phyloP scores from a whole-genome alignment of 2,113 vertebrate genomes.

The Chaetops frenatus region DNA sequence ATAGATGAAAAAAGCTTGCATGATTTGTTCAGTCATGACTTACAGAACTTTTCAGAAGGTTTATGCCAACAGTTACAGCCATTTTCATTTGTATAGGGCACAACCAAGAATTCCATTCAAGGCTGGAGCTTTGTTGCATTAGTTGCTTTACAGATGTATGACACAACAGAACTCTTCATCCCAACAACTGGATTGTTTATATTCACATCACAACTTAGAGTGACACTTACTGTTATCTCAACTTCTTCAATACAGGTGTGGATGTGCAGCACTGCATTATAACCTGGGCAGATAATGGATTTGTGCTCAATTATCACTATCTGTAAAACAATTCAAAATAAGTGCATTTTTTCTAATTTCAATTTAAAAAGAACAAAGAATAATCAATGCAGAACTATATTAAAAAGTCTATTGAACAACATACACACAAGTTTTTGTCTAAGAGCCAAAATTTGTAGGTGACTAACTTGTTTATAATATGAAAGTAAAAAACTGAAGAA shows the following conservation, averaged over 20 bases:
- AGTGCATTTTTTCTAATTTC: neutral
- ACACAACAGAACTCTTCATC: neutral
- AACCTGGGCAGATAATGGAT: slow-evolving; percentile 99
- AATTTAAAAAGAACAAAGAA: neutral
- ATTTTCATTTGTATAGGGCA: neutral
- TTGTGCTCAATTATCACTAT: slow-evolving; percentile 99
- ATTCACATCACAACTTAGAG: neutral
- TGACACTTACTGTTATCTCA: slow-evolving; percentile 90
- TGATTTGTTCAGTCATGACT: neutral
- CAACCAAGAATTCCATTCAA: neutral
- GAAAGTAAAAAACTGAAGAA: neutral
- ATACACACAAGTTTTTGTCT: neutral
- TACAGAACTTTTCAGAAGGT: neutral
- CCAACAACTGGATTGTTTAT: neutral
- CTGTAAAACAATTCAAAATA: slow-evolving; percentile 71
- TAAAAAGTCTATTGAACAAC: neutral
- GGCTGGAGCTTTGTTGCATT: neutral
- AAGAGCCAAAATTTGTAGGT: neutral
- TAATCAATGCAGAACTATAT: neutral
- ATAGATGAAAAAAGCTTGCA: neutral
- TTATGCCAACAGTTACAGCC: neutral
- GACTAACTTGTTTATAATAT: neutral
- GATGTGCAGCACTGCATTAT: slow-evolving; percentile 98
- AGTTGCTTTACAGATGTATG: neutral
- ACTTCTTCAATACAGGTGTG: slow-evolving; percentile 99